phyloP scores from a whole-genome alignment of 2,888 invertebrate genomes.

The Tinea pellionella region DNA sequence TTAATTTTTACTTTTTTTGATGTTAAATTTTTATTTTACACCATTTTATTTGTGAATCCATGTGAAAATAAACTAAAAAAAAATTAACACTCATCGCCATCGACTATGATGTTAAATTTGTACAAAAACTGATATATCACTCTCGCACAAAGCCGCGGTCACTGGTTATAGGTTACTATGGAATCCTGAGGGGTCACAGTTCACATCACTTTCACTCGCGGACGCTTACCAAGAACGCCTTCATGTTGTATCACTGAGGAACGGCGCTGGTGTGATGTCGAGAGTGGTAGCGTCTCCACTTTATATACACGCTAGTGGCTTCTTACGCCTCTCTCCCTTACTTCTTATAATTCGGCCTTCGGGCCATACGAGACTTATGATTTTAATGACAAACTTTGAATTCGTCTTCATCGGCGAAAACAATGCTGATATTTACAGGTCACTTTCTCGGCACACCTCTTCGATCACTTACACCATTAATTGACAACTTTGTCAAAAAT shows the following conservation, averaged over 20 bases:
- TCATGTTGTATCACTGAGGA: constrained; percentile 67
- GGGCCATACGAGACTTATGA: constrained; percentile 64
- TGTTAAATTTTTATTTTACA: background rate
- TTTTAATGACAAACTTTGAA: constrained; percentile 63
- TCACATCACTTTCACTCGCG: constrained; percentile 53
- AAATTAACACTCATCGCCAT: background rate
- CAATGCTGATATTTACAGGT: constrained; percentile 40
- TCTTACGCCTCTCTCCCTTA: constrained; percentile 59
- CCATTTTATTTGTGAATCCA: background rate
- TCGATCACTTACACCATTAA: background rate
- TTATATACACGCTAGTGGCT: constrained; percentile 51
- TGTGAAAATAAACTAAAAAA: background rate
- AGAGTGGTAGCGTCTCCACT: constrained; percentile 20
- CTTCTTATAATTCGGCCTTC: constrained; percentile 68
- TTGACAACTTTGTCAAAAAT: background rate
- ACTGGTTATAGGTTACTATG: background rate
- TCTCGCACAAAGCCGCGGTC: background rate
- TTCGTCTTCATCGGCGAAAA: constrained; percentile 62
- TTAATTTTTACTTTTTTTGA: constrained; percentile 24
- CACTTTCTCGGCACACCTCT: constrained; percentile 9
- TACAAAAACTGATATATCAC: background rate
- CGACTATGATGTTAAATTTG: background rate
- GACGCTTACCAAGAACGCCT: constrained; percentile 64
- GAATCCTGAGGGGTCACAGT: constrained; percentile 38
- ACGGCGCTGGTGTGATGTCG: constrained; percentile 61